Conservation (phyloP, 2,113 vertebrate species). For the Melanotaenia duboulayi region DNA sequence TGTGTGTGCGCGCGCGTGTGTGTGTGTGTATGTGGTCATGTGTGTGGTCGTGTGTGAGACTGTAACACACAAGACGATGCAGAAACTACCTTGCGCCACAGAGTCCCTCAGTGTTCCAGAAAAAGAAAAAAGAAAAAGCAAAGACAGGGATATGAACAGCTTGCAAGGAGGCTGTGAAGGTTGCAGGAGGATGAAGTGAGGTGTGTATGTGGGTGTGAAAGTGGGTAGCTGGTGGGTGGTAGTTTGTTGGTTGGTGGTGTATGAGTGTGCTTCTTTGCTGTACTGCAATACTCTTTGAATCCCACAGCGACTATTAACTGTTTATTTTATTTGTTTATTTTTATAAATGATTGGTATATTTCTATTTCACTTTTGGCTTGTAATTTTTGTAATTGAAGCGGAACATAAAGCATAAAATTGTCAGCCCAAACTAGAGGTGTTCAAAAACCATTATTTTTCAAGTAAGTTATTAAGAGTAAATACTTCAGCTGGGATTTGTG, state of each 20-base stretch:
- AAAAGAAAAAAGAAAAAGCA: conserved; percentile 11
- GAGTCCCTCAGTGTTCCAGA: conserved; percentile 13
- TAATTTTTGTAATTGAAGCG: not conserved
- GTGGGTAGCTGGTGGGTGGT: conserved; percentile 11
- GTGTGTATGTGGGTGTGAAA: conserved; percentile 9
- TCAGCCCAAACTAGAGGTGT: not conserved
- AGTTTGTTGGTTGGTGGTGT: conserved; percentile 9
- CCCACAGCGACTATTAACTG: too few species aligned
- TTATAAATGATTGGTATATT: conserved; percentile 14
- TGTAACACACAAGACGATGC: conserved; percentile 33
- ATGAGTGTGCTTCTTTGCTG: not conserved
- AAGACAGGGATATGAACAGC: conserved; percentile 31
- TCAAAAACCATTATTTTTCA: too few species aligned
- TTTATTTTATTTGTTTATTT: too few species aligned
- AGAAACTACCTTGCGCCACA: conserved; percentile 24
- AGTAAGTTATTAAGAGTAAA: not conserved
- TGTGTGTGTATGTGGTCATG: not conserved
- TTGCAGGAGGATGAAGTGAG: conserved; percentile 8
- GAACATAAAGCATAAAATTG: not conserved
- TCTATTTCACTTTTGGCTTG: not conserved
- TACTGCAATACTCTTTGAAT: too few species aligned
- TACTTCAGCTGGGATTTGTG: too few species aligned
- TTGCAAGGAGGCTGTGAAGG: conserved; percentile 35
- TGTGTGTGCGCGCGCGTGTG: not conserved
- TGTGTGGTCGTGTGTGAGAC: conserved; percentile 22